phyloP scores from a whole-genome alignment of 2,113 vertebrate species.

The Poeciliopsis retropinna region DNA sequence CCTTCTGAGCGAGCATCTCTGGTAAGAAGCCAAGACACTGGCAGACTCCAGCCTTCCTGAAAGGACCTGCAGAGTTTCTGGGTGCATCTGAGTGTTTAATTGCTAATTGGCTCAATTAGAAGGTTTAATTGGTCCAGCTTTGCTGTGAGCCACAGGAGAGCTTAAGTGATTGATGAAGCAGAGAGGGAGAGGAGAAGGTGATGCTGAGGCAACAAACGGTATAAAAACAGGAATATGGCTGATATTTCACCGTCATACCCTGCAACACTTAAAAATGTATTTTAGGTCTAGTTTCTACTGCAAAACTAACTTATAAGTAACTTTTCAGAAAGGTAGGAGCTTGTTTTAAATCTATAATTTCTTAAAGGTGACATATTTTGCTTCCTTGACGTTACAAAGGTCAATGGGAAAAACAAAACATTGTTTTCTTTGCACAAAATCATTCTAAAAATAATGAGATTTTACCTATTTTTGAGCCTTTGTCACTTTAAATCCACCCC shows the following conservation, averaged over 20 bases:
- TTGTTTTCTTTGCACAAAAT: no score
- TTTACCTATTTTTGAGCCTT: no score
- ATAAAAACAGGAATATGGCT: background rate
- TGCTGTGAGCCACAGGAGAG: constrained; percentile 48
- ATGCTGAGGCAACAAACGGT: background rate
- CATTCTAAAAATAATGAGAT: no score
- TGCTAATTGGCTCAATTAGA: constrained; percentile 69
- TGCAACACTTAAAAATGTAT: no score
- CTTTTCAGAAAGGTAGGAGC: no score
- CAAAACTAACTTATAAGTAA: no score
- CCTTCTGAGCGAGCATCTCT: constrained; percentile 1
- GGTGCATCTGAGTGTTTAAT: constrained; percentile 70
- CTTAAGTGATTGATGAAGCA: constrained; percentile 67
- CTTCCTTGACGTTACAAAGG: no score
- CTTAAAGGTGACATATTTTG: no score
- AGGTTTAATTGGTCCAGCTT: constrained; percentile 57
- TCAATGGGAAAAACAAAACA: no score
- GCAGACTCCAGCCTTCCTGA: constrained; percentile 27
- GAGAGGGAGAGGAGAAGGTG: constrained; percentile 26
- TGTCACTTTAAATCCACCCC: no score
- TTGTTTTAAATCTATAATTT: no score
- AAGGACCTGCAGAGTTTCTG: constrained; percentile 51
- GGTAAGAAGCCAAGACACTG: constrained; percentile 29
- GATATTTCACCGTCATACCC: constrained; percentile 1
- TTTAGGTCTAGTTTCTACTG: no score